Conservation (phyloP, 2,797 vertebrate species). For the Etheostoma nigrum region DNA sequence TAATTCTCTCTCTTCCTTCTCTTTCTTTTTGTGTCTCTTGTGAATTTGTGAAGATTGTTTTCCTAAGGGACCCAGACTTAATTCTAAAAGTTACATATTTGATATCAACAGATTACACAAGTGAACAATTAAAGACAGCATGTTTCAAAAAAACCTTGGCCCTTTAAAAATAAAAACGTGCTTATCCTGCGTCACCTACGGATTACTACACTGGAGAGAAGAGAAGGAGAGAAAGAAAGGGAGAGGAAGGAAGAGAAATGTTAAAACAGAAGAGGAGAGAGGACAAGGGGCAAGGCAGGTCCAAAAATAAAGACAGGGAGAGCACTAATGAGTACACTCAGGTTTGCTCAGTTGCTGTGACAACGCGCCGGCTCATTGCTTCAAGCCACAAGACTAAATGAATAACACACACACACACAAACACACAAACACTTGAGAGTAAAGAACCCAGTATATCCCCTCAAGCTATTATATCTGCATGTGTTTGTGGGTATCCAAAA, state of each 20-base stretch:
- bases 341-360: conserved; percentile 77
- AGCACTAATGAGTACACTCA: conserved; percentile 70
- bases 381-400: conserved; percentile 51
- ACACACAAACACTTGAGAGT: conserved; percentile 29
- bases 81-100: not conserved
- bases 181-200: conserved; percentile 22
- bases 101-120: not conserved
- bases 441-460: conserved; percentile 40
- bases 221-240: not conserved
- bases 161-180: not conserved
- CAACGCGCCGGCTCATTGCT: conserved; percentile 64
- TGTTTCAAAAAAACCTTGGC: not conserved
- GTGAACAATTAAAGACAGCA: not conserved
- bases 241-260: not conserved
- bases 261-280: conserved; percentile 15
- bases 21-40: no score
- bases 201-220: conserved; percentile 16
- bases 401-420: conserved; percentile 21
- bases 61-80: not conserved
- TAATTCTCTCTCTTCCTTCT: not conserved
- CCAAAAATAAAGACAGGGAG: conserved; percentile 70
- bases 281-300: conserved; percentile 37
- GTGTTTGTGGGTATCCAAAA: conserved; percentile 30
- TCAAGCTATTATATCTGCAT: conserved; percentile 54
- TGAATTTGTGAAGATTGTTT: no score